Evolutionary conservation across 2,888 invertebrate genomes (phyloP).

Genomic region (Glomeris marginata): DNA sequence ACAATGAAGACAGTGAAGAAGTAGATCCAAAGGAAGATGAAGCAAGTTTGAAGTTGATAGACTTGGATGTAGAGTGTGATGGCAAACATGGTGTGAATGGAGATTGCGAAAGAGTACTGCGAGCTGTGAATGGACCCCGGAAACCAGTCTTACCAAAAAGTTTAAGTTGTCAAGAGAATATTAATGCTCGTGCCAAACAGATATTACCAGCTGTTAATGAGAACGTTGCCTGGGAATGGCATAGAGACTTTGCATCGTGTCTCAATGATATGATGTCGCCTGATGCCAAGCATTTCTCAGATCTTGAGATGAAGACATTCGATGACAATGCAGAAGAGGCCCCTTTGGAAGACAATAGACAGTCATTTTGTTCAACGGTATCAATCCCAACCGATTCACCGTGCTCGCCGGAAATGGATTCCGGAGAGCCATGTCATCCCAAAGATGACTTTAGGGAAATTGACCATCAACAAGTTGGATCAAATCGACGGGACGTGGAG

Average conservation of each 20-base stretch:
- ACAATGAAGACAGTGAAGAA: not conserved
- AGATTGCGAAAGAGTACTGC: not conserved
- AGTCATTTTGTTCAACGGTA: not conserved
- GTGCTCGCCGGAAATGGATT: not conserved
- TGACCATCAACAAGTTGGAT: not conserved
- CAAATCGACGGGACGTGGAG: too few relatives aligned
- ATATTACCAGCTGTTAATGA: slow-evolving; percentile 1
- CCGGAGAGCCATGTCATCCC: not conserved
- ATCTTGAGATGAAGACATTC: slow-evolving; percentile 10
- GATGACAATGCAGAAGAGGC: not conserved
- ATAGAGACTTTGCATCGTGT: slow-evolving; percentile 18
- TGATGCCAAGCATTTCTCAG: slow-evolving; percentile 5
- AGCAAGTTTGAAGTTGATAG: slow-evolving; percentile 7
- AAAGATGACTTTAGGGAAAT: not conserved
- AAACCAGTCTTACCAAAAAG: slow-evolving; percentile 5
- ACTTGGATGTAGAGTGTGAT: slow-evolving; percentile 5
- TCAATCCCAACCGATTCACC: not conserved
- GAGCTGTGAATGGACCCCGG: too few relatives aligned
- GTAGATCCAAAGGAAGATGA: not conserved
- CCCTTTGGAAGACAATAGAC: not conserved
- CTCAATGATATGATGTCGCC: slow-evolving; percentile 15
- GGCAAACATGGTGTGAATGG: not conserved
- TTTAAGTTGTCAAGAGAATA: not conserved
- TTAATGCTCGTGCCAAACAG: not conserved
- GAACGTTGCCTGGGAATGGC: slow-evolving; percentile 6